Percentiles rank a stretch among this genome's conserved stretches.
These are phyloP conservation scores for Trialeurodes vaporariorum DNA, from an alignment of 1,140 invertebrate genomes.

Conservation along the genomic window DNA sequence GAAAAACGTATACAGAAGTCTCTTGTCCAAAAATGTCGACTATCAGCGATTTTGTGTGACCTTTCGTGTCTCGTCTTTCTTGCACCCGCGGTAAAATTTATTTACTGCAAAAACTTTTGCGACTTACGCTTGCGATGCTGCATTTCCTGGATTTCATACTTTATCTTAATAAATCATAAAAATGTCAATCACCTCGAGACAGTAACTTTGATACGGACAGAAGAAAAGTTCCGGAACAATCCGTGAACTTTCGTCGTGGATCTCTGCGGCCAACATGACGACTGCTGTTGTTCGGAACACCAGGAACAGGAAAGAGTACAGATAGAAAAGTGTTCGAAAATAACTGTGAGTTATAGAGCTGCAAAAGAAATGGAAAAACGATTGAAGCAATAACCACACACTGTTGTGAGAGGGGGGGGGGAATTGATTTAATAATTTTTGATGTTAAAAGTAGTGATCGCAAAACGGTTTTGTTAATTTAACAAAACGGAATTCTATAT, in stretches of 20 bases:
- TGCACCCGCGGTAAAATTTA: too few relatives aligned
- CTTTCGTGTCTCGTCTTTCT: too few relatives aligned
- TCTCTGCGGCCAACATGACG: constrained; percentile 23
- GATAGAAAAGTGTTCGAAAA: constrained; percentile 24
- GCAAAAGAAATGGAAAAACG: constrained; percentile 6
- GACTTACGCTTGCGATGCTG: too few relatives aligned
- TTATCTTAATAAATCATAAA: too few relatives aligned
- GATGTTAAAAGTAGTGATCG: too few relatives aligned
- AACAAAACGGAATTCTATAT: background rate
- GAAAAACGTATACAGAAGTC: too few relatives aligned
- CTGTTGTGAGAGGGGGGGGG: background rate
- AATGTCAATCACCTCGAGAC: constrained; percentile 27
- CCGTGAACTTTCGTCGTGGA: constrained; percentile 25
- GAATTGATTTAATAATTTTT: background rate
- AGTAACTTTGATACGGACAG: constrained; percentile 25
- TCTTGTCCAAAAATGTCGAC: too few relatives aligned
- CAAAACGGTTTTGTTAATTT: too few relatives aligned
- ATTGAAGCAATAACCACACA: too few relatives aligned
- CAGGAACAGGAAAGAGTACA: constrained; percentile 26
- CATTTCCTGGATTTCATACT: too few relatives aligned
- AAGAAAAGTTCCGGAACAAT: constrained; percentile 23
- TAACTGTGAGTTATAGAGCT: constrained; percentile 24
- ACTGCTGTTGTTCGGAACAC: constrained; percentile 25
- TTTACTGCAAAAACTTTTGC: too few relatives aligned
- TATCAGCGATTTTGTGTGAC: too few relatives aligned